Conservation (phyloP, 2,797 vertebrate species). For the Labroides dimidiatus region DNA sequence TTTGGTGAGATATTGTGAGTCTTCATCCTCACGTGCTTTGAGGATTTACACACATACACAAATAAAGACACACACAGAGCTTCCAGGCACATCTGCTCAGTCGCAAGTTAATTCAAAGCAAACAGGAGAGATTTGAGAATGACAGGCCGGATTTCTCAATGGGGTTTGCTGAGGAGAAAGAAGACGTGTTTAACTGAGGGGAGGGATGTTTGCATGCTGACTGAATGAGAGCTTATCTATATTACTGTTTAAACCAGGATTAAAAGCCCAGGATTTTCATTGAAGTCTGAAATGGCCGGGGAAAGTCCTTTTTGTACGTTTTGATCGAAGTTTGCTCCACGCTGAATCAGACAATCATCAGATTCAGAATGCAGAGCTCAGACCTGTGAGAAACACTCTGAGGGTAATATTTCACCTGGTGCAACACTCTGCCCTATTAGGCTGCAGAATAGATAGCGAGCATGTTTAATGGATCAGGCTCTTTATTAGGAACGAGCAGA, state of each 20-base stretch:
- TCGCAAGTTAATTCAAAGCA: slow-evolving; percentile 61
- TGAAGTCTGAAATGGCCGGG: slow-evolving; percentile 2
- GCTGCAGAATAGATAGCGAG: slow-evolving; percentile 49
- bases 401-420: slow-evolving; percentile 53
- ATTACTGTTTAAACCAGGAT: slow-evolving; percentile 35
- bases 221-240: slow-evolving; percentile 54
- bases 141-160: slow-evolving; percentile 73
- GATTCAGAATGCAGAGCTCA: background rate
- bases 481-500: slow-evolving; percentile 72
- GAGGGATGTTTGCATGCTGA: slow-evolving; percentile 44
- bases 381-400: slow-evolving; percentile 61
- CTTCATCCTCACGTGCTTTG: slow-evolving; percentile 34
- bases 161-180: slow-evolving; percentile 54
- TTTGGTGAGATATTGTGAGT: slow-evolving; percentile 18
- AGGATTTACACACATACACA: slow-evolving; percentile 59
- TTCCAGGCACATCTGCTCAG: slow-evolving; percentile 68
- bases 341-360: background rate
- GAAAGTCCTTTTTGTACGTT: background rate
- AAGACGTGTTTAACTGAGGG: slow-evolving; percentile 53
- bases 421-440: slow-evolving; percentile 55
- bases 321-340: background rate
- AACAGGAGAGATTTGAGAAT: slow-evolving; percentile 65
- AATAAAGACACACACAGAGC: slow-evolving; percentile 22
- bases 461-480: slow-evolving; percentile 79
- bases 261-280: slow-evolving; percentile 29